Conservation (phyloP, 2,797 vertebrate genomes). For the Rhinophrynus dorsalis region DNA sequence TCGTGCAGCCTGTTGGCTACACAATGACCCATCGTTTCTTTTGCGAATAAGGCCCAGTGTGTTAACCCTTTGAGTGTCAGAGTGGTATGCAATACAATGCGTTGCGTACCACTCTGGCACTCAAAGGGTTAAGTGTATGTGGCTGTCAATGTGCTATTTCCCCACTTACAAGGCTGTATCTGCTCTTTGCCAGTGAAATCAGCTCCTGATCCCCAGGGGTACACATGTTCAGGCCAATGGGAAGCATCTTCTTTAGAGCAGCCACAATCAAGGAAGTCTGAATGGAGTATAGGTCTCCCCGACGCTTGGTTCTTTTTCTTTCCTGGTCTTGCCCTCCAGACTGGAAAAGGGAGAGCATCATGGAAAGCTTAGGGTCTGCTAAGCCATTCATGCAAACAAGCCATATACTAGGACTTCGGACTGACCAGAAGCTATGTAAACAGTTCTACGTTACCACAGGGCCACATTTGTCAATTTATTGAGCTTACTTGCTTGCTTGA, state of each 20-base stretch:
- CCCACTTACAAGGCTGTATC: slow-evolving; percentile 84
- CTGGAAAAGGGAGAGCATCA: slow-evolving; percentile 64
- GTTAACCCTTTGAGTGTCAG: too few relatives aligned
- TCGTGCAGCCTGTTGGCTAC: too few relatives aligned
- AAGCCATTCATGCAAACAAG: neutral
- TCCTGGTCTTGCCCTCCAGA: slow-evolving; percentile 97
- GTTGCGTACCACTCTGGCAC: too few relatives aligned
- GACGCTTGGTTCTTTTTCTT: slow-evolving; percentile 90
- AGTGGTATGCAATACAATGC: too few relatives aligned
- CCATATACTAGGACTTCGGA: too few relatives aligned
- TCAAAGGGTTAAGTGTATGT: too few relatives aligned
- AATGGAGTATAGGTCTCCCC: slow-evolving; percentile 95
- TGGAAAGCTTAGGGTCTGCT: slow-evolving; percentile 13
- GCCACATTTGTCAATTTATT: too few relatives aligned
- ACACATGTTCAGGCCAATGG: slow-evolving; percentile 98
- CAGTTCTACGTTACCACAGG: too few relatives aligned
- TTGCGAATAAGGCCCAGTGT: too few relatives aligned
- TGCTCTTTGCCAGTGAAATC: slow-evolving; percentile 89
- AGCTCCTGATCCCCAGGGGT: slow-evolving; percentile 97
- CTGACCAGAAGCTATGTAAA: too few relatives aligned
- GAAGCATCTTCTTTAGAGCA: slow-evolving; percentile 97
- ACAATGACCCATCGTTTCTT: too few relatives aligned
- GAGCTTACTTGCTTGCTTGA: too few relatives aligned
- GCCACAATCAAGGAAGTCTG: slow-evolving; percentile 97
- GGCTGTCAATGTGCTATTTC: neutral